These are phyloP conservation scores for Phalacrocorax pelagicus DNA, from an alignment of 2,113 vertebrate genomes.

Conservation along the genomic window DNA sequence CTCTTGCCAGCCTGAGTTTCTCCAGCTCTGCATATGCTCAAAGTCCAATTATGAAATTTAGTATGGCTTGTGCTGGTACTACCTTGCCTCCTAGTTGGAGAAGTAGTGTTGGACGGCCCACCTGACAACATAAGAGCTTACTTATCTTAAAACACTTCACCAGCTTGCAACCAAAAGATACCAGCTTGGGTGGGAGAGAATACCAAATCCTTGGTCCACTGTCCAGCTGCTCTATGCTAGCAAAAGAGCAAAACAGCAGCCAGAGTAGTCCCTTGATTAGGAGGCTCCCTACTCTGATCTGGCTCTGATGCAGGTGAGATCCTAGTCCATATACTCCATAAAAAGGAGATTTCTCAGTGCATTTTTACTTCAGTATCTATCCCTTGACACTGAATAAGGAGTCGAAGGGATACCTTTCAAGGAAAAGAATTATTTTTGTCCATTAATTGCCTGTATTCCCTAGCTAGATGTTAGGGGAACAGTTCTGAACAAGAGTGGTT, in stretches of 20 bases:
- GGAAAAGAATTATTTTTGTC: not conserved
- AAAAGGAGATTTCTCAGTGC: not conserved
- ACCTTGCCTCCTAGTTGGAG: not conserved
- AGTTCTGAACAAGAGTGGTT: not conserved
- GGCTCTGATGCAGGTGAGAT: not conserved
- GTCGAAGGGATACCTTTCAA: not conserved
- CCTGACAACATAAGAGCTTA: not conserved
- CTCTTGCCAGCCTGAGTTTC: not conserved
- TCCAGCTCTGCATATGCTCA: not conserved
- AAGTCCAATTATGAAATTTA: not conserved
- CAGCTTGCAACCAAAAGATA: not conserved
- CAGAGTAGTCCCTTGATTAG: not conserved
- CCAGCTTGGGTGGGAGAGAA: not conserved
- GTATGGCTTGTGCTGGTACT: not conserved
- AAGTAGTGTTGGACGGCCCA: not conserved
- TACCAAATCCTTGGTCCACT: not conserved
- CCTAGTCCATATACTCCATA: not conserved
- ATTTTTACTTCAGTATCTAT: not conserved
- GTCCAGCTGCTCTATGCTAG: not conserved
- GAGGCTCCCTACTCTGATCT: not conserved
- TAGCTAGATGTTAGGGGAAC: not conserved
- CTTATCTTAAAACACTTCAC: not conserved
- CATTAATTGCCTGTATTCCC: not conserved
- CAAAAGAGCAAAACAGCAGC: not conserved
- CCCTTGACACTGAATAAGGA: not conserved